A percentile compares a stretch with the other conserved stretches of the same genome.
These are phyloP conservation scores for Scleropages formosus DNA, from an alignment of 2,797 vertebrate genomes.

Conservation along the genomic window DNA sequence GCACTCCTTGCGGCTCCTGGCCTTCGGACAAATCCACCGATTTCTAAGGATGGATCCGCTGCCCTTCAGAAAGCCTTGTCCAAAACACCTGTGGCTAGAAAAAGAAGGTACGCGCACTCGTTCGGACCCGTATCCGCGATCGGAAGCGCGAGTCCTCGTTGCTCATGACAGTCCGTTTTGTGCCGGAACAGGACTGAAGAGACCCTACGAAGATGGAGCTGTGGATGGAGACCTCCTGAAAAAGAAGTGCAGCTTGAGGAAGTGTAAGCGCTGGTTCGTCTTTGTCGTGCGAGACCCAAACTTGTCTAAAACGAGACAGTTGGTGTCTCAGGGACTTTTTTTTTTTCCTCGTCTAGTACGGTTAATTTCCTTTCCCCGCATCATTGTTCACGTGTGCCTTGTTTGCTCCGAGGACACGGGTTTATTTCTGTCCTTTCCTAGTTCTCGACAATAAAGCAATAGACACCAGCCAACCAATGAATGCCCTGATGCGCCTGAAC, in stretches of 20 bases:
- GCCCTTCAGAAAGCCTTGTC: constrained; percentile 78
- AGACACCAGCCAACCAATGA: constrained; percentile 93
- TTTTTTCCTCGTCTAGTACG: too few species aligned
- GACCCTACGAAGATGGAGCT: constrained; percentile 73
- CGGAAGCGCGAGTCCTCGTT: background rate
- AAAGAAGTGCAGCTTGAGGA: constrained; percentile 75
- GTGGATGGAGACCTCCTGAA: constrained; percentile 77
- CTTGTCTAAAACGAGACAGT: background rate
- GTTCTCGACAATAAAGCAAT: constrained; percentile 98
- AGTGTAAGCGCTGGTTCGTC: constrained; percentile 60
- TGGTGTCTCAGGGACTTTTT: too few species aligned
- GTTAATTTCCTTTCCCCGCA: too few species aligned
- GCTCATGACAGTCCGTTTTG: background rate
- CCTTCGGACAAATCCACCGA: constrained; percentile 89
- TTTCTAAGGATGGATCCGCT: constrained; percentile 89
- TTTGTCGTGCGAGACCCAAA: background rate
- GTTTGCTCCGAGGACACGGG: background rate
- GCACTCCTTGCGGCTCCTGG: constrained; percentile 85
- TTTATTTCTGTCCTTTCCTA: constrained; percentile 46
- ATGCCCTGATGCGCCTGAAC: constrained; percentile 96
- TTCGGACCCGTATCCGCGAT: background rate
- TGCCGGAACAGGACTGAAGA: constrained; percentile 61
- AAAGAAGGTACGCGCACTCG: constrained; percentile 23
- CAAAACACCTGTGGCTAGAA: constrained; percentile 71
- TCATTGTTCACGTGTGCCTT: too few species aligned